Conservation (phyloP, 2,797 vertebrate genomes). For the Anisognathus igniventris region DNA sequence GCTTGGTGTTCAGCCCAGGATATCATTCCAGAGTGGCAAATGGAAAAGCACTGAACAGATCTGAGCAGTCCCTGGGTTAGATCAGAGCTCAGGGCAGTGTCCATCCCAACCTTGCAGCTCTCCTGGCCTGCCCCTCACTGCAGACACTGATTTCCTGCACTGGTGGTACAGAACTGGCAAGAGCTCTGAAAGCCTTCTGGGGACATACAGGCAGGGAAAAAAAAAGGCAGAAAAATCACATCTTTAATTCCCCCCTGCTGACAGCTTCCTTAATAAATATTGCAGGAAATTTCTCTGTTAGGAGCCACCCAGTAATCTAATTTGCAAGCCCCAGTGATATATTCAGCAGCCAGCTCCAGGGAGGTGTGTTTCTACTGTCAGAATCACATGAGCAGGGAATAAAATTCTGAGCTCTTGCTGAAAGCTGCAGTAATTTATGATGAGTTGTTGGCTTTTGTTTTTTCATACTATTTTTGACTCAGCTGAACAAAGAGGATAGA, state of each 20-base stretch:
- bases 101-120: neutral
- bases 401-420: constrained; percentile 2
- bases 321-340: constrained; percentile 23
- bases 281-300: constrained; percentile 28
- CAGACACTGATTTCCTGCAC: neutral
- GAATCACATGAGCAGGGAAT: constrained; percentile 21
- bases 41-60: neutral
- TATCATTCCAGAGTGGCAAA: neutral
- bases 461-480: constrained; percentile 18
- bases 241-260: constrained; percentile 15
- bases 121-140: neutral
- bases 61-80: neutral
- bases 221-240: neutral
- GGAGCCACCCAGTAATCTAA: constrained; percentile 24
- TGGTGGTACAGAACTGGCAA: neutral
- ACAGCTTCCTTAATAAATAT: constrained; percentile 44
- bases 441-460: constrained; percentile 32
- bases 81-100: neutral
- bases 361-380: constrained; percentile 41
- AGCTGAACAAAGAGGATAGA: neutral
- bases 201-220: neutral
- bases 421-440: constrained; percentile 25
- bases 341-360: constrained; percentile 33
- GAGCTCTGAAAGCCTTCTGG: neutral
- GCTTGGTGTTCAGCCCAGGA: neutral